A percentile compares a stretch with the other conserved stretches of the same genome.
Evolutionary conservation across 1,140 invertebrate species (phyloP).

Genomic region (Ceratina japonica): DNA sequence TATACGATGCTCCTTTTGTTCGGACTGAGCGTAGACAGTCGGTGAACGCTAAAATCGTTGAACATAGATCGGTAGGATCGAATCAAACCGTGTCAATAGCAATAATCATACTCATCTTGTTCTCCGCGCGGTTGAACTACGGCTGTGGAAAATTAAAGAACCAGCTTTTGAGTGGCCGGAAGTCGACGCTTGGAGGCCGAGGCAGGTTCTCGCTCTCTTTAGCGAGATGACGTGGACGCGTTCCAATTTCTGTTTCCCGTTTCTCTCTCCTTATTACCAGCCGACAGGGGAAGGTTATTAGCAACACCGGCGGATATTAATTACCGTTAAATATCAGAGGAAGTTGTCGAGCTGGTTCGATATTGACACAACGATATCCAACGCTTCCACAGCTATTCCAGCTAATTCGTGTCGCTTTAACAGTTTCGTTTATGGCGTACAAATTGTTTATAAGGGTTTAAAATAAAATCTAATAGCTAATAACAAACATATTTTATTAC

Average conservation of each 20-base stretch:
- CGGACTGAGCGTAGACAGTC: too few species aligned
- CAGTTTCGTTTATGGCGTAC: too few species aligned
- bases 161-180: background rate
- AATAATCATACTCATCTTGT: too few species aligned
- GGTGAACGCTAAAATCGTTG: too few species aligned
- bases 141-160: background rate
- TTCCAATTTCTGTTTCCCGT: slow-evolving; percentile 21
- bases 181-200: background rate
- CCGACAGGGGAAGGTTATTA: background rate
- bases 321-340: slow-evolving; percentile 7
- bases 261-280: slow-evolving; percentile 2
- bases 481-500: too few species aligned
- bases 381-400: background rate
- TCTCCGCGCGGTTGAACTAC: too few species aligned
- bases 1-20: background rate
- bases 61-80: too few species aligned
- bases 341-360: background rate
- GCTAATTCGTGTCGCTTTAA: background rate
- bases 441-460: too few species aligned
- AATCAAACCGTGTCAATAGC: too few species aligned
- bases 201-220: background rate
- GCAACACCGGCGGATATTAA: slow-evolving; percentile 8
- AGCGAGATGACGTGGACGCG: background rate
- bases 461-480: too few species aligned
- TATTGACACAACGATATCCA: background rate